A percentile compares a stretch with the other conserved stretches of the same genome.
Evolutionary conservation across 2,888 invertebrate species (phyloP).

Genomic region (Sthenelais limicola): DNA sequence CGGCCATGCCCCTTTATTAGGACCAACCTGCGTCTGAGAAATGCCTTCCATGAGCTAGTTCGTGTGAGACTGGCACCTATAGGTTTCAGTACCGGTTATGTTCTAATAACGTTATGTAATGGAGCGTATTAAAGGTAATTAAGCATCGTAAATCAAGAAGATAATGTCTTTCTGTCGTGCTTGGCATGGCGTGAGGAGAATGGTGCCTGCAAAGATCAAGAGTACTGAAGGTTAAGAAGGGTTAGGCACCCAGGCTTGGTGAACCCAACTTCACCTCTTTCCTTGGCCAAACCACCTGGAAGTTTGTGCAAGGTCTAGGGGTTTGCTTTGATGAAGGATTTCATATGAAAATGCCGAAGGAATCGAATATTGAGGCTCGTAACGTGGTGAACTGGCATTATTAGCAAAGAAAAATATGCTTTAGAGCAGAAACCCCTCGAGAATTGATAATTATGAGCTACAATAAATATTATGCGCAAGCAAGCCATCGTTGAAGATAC

Average conservation of each 20-base stretch:
- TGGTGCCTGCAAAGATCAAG: too few species aligned
- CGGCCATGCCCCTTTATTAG: too few species aligned
- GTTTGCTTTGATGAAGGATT: not conserved
- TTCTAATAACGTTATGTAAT: conserved; percentile 32
- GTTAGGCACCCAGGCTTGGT: not conserved
- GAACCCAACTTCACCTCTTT: not conserved
- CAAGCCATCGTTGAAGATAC: not conserved
- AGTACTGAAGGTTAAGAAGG: too few species aligned
- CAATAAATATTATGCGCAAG: not conserved
- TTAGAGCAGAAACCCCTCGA: too few species aligned
- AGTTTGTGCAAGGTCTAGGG: not conserved
- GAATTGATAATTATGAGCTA: too few species aligned
- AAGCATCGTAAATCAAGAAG: conserved; percentile 28
- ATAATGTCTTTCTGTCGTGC: conserved; percentile 16
- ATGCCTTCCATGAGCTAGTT: not conserved
- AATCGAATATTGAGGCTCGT: not conserved
- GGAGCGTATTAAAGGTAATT: conserved; percentile 19
- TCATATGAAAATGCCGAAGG: not conserved
- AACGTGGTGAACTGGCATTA: not conserved
- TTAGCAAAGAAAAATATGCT: too few species aligned
- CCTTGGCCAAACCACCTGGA: not conserved
- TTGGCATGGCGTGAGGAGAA: too few species aligned
- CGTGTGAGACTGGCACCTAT: not conserved
- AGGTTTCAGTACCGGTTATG: not conserved
- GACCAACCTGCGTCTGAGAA: too few species aligned